Percentiles rank a stretch among this genome's conserved stretches.
phyloP scores from a whole-genome alignment of 2,888 invertebrate species.

The Spodoptera exigua region DNA sequence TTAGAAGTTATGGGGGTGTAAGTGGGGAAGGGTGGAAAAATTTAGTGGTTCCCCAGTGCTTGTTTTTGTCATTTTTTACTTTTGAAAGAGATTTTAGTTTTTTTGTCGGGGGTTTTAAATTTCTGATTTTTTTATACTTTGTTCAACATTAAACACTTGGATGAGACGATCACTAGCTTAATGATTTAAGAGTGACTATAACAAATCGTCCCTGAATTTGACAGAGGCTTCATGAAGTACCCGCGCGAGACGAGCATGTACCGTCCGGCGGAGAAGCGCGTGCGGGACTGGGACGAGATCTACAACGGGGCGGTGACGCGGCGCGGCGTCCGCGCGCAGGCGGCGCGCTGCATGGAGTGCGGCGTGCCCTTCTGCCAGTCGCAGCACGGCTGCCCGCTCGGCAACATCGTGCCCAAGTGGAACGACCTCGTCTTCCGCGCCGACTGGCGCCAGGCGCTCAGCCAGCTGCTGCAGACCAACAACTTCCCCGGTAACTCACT shows the following conservation, averaged over 20 bases:
- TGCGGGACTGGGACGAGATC: conserved; percentile 99
- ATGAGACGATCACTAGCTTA: too few species aligned
- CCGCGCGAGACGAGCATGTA: conserved; percentile 96
- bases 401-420: conserved; percentile 99
- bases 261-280: conserved; percentile 94
- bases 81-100: too few species aligned
- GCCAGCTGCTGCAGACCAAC: conserved; percentile 98
- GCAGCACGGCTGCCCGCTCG: conserved; percentile 97
- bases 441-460: conserved; percentile 98
- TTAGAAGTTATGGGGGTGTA: too few species aligned
- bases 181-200: too few species aligned
- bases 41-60: too few species aligned
- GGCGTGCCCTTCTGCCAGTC: conserved; percentile 97
- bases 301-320: conserved; percentile 96
- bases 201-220: background rate
- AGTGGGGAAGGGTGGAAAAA: too few species aligned
- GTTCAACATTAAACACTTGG: too few species aligned
- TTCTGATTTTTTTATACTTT: too few species aligned
- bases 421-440: conserved; percentile 98
- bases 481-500: conserved; percentile 94
- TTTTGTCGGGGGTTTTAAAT: too few species aligned
- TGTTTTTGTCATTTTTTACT: too few species aligned
- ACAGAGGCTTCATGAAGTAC: conserved; percentile 98
- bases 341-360: conserved; percentile 99
- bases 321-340: conserved; percentile 96